Conservation (phyloP, 2,113 vertebrate species). For the Protobothrops mucrosquamatus region DNA sequence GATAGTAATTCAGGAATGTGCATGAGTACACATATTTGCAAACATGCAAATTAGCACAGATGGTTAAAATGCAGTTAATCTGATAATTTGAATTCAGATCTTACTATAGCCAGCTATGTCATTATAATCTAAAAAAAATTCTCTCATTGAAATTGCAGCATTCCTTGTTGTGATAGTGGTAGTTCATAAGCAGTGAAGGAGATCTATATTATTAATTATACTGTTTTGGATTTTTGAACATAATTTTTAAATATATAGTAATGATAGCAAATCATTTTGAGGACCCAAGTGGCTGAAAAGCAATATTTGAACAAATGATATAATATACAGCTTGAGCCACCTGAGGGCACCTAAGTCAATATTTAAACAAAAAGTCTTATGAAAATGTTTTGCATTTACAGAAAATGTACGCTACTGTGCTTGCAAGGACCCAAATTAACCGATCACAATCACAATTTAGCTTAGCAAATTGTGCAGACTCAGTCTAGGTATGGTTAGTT, state of each 20-base stretch:
- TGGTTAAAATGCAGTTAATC: background rate
- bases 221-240: background rate
- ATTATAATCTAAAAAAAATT: background rate
- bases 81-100: background rate
- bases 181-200: background rate
- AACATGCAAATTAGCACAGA: background rate
- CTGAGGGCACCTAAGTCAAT: background rate
- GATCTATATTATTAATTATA: background rate
- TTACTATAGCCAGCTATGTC: background rate
- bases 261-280: background rate
- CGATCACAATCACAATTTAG: background rate
- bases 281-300: background rate
- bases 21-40: background rate
- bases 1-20: background rate
- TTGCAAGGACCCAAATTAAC: background rate
- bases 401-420: background rate
- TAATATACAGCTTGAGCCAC: background rate
- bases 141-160: background rate
- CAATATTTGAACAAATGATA: background rate
- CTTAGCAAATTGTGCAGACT: background rate
- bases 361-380: background rate
- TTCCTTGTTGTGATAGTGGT: background rate
- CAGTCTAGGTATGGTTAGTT: background rate
- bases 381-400: background rate
- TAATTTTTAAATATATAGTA: background rate